Evolutionary conservation across 2,888 invertebrate genomes (phyloP).

Genomic region (Nomada flava): DNA sequence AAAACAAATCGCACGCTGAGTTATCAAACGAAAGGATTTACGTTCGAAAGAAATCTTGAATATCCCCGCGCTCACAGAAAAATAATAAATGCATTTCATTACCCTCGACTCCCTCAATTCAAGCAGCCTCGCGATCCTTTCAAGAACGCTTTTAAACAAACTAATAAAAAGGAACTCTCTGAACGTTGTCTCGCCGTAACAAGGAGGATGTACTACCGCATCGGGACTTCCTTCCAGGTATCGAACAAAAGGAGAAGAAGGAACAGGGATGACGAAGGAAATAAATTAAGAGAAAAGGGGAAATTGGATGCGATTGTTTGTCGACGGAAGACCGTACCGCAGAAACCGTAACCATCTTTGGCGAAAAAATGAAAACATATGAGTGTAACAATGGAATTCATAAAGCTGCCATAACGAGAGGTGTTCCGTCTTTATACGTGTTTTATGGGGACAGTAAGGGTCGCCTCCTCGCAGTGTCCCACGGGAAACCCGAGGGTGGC

Average conservation of each 20-base stretch:
- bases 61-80: too few species aligned
- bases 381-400: conserved; percentile 37
- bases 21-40: too few species aligned
- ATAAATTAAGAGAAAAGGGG: conserved; percentile 20
- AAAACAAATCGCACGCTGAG: too few species aligned
- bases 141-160: too few species aligned
- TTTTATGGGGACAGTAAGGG: conserved; percentile 29
- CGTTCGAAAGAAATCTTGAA: too few species aligned
- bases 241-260: not conserved
- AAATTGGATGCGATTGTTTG: conserved; percentile 21
- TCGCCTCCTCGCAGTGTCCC: conserved; percentile 16
- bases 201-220: too few species aligned
- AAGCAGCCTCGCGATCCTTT: too few species aligned
- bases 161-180: too few species aligned
- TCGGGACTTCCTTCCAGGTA: not conserved
- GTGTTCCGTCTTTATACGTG: conserved; percentile 18
- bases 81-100: too few species aligned
- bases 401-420: conserved; percentile 32
- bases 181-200: not conserved
- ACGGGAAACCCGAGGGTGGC: conserved; percentile 21
- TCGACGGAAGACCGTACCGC: conserved; percentile 12
- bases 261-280: not conserved
- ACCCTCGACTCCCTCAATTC: too few species aligned
- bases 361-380: conserved; percentile 19
- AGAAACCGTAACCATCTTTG: not conserved